Conservation (phyloP, 2,797 vertebrate species). For the Galago senegalensis region DNA sequence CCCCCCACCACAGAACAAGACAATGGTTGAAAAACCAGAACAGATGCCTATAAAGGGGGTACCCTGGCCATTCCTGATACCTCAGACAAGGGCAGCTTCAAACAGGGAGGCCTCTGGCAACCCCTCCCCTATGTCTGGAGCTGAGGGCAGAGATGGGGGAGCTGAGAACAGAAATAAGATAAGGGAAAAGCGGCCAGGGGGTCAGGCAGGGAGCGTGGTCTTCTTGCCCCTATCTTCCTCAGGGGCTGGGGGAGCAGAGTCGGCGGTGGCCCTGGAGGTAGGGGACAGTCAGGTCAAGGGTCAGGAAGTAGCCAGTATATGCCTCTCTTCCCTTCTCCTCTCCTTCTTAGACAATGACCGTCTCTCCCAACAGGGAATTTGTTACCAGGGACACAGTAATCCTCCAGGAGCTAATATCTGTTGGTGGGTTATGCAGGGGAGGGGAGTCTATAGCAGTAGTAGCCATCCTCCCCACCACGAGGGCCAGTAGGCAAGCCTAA, state of each 20-base stretch:
- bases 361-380: neutral
- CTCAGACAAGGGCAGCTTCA: constrained; percentile 38
- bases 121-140: constrained; percentile 56
- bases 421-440: constrained; percentile 19
- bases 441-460: neutral
- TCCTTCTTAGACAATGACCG: constrained; percentile 9
- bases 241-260: constrained; percentile 89
- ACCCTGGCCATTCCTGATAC: constrained; percentile 13
- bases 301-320: neutral
- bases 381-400: constrained; percentile 49
- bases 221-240: constrained; percentile 86
- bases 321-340: neutral
- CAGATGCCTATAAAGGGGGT: constrained; percentile 69
- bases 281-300: constrained; percentile 24
- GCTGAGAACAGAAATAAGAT: constrained; percentile 75
- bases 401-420: neutral
- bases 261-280: constrained; percentile 91
- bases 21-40: constrained; percentile 80
- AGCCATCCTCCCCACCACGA: neutral
- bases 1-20: constrained; percentile 59
- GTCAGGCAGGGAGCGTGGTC: constrained; percentile 91
- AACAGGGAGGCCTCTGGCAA: constrained; percentile 64
- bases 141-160: constrained; percentile 54
- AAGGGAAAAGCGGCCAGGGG: constrained; percentile 54
- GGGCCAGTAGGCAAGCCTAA: neutral